These are phyloP conservation scores for Gallinago jamesoni DNA, from an alignment of 2,113 vertebrate species.

Conservation along the genomic window DNA sequence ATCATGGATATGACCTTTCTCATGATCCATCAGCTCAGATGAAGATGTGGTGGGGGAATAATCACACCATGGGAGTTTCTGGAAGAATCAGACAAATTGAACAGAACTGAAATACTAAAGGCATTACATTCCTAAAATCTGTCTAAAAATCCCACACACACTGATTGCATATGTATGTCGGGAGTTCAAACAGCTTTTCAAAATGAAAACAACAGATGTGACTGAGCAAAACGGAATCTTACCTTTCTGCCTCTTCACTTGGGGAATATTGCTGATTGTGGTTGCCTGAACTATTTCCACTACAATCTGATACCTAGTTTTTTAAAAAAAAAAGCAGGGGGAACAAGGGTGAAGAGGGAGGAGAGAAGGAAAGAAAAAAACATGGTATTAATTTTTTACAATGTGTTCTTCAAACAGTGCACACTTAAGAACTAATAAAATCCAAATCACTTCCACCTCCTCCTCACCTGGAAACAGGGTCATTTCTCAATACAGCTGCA, in stretches of 20 bases:
- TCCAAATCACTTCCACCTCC: background rate
- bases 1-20: background rate
- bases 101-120: background rate
- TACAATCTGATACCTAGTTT: constrained; percentile 95
- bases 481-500: background rate
- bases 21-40: background rate
- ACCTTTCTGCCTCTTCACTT: constrained; percentile 98
- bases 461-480: background rate
- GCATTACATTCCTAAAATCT: background rate
- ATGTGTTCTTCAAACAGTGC: background rate
- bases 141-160: background rate
- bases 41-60: background rate
- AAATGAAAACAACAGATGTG: constrained; percentile 34
- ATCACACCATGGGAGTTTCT: background rate
- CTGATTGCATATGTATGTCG: background rate
- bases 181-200: constrained; percentile 4
- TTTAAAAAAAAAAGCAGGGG: background rate
- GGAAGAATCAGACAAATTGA: background rate
- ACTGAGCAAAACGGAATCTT: constrained; percentile 59
- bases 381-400: background rate
- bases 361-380: background rate
- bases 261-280: constrained; percentile 95
- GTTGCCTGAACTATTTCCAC: constrained; percentile 98
- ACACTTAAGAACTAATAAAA: background rate
- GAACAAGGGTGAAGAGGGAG: background rate